Conservation (phyloP, 2,797 vertebrate genomes). For the Florisuga fusca region DNA sequence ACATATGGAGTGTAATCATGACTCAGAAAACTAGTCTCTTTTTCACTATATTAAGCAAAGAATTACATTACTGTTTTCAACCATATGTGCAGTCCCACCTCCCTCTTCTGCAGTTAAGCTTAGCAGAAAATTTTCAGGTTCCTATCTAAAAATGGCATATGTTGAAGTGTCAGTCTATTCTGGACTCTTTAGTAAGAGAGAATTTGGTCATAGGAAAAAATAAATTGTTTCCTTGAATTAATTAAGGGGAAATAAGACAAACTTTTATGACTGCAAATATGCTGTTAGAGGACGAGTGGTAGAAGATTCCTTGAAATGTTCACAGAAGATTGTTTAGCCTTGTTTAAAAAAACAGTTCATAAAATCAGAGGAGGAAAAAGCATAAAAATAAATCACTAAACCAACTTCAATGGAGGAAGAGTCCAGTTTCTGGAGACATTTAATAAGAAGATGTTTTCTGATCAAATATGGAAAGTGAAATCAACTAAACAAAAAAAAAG, state of each 20-base stretch:
- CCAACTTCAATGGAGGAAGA: too few relatives aligned
- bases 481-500: neutral
- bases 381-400: neutral
- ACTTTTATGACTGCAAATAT: neutral
- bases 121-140: neutral
- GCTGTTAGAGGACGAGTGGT: neutral
- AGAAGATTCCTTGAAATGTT: neutral
- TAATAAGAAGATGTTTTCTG: neutral
- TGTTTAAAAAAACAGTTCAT: neutral
- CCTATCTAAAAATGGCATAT: neutral
- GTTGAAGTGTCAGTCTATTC: neutral
- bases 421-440: neutral
- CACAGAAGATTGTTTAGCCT: neutral
- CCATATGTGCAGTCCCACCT: neutral
- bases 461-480: neutral
- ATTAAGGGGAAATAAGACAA: neutral
- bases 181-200: neutral
- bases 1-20: neutral
- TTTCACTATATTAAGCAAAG: neutral
- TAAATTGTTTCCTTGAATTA: neutral
- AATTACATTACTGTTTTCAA: neutral
- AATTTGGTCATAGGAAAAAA: neutral
- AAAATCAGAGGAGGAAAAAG: neutral
- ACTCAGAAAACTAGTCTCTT: neutral
- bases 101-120: neutral